phyloP scores from a whole-genome alignment of 2,797 vertebrate species.

The Hippocampus kuda region DNA sequence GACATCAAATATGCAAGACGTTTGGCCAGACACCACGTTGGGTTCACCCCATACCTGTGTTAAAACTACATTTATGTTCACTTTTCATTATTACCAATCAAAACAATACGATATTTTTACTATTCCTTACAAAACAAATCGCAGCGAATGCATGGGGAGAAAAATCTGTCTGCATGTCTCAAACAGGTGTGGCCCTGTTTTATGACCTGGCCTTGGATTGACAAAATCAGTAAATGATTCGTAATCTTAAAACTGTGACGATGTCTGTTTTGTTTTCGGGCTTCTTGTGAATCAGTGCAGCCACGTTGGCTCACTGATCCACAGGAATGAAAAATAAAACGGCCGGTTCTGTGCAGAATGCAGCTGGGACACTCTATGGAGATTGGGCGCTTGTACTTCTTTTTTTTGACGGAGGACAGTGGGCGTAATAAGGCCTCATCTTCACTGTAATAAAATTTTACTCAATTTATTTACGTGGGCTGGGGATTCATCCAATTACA shows the following conservation, averaged over 20 bases:
- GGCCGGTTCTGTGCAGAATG: not conserved
- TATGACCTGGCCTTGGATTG: slow-evolving; percentile 1
- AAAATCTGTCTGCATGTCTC: not conserved
- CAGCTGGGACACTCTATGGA: not conserved
- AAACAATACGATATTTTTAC: not conserved
- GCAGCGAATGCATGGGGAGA: not conserved
- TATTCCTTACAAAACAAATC: not conserved
- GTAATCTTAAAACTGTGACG: not conserved
- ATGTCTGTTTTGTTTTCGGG: not conserved
- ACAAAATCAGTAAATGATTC: not conserved
- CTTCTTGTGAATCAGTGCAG: not conserved
- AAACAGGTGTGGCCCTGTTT: slow-evolving; percentile 7
- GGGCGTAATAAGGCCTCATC: not conserved
- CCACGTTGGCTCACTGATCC: not conserved
- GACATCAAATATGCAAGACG: slow-evolving; percentile 4
- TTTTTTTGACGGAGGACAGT: not conserved
- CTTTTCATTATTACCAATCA: not conserved
- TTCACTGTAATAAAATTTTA: not conserved
- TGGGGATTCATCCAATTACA: not conserved
- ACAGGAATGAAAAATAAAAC: not conserved
- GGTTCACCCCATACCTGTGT: not conserved
- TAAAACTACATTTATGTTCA: not conserved
- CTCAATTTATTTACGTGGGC: not conserved
- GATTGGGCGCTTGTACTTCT: not conserved
- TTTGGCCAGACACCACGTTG: not conserved